Conservation (phyloP, 2,797 vertebrate genomes). For the Myotis pilosus region DNA sequence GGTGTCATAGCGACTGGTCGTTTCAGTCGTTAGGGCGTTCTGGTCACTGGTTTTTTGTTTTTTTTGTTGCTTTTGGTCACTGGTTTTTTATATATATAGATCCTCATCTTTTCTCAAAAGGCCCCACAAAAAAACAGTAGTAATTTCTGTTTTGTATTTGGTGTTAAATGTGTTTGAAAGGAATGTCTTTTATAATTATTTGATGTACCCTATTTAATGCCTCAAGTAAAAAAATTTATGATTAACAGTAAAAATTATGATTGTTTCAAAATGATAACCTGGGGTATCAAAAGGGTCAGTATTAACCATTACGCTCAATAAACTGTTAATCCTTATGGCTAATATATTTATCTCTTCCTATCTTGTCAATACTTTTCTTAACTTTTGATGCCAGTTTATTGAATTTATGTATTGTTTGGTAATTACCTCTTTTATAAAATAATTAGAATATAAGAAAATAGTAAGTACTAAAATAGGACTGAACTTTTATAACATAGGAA, state of each 20-base stretch:
- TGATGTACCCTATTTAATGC: background rate
- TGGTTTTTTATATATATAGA: no score
- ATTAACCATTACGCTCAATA: background rate
- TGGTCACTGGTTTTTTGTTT: no score
- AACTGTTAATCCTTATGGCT: background rate
- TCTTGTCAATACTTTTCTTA: slow-evolving; percentile 31
- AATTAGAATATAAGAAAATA: background rate
- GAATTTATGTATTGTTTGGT: background rate
- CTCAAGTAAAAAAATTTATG: background rate
- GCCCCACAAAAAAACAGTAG: background rate
- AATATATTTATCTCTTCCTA: background rate
- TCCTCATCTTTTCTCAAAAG: background rate
- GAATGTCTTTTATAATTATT: background rate
- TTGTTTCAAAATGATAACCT: background rate
- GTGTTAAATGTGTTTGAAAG: slow-evolving; percentile 22
- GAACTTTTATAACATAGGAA: background rate
- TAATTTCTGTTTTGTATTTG: background rate
- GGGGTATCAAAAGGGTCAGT: background rate
- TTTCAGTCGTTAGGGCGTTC: no score
- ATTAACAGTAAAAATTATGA: background rate
- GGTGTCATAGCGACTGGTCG: no score
- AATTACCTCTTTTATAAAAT: background rate
- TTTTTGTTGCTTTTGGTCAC: no score
- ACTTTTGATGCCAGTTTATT: background rate
- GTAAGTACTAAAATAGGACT: background rate